Evolutionary conservation across 2,113 vertebrate genomes (phyloP), one percentile per base, ranked within the genome.

Genomic region (Dicrurus megarhynchus): DNA sequence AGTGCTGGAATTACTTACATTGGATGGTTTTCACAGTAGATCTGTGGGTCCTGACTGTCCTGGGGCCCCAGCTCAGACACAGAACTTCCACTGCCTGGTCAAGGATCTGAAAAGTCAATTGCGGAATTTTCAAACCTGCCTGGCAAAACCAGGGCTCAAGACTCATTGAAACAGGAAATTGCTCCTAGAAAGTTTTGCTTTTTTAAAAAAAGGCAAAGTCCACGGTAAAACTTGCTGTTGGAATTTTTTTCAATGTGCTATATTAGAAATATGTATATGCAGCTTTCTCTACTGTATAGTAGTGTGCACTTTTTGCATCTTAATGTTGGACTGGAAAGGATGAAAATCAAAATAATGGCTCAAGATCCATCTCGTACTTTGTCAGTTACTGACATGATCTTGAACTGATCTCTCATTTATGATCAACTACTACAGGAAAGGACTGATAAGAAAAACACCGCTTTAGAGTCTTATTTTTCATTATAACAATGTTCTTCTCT

Each of bases 401-500:
- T n/a, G 52, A 87, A 83, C 20, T 49, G 10, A 57, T 50, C 12
- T 92, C 56, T 88, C 8, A 71, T 97, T 96, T 94, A 89, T 84
- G 59, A 90, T 87, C 56, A 85, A 7, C 76, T 84, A 42, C 33
- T 39, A 50, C 39, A 87, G 59, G 55, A 88, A 89, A 83, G 24
- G 73, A 35, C 42, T 91, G 27, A 55, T 85, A 85, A 90, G 23
- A 63, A 83, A 89, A 69, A 27, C 23, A 71, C 10, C 18, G 67
- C 53, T 95, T 93, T 76, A 65, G 79, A 68, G n/a, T 76, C 84
- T 55, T 89, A 47, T 90, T 92, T 86, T 93, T 96, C 73, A 59
- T 56, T 65, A 35, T 75, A 71, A 93, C 16, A 7, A 7, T 65
- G 24, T 92, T 64, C 42, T 79, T 46, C 50, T 60, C 15, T 46